phyloP scores from a whole-genome alignment of 2,888 invertebrate species.

The Drosophila suboccidentalis region DNA sequence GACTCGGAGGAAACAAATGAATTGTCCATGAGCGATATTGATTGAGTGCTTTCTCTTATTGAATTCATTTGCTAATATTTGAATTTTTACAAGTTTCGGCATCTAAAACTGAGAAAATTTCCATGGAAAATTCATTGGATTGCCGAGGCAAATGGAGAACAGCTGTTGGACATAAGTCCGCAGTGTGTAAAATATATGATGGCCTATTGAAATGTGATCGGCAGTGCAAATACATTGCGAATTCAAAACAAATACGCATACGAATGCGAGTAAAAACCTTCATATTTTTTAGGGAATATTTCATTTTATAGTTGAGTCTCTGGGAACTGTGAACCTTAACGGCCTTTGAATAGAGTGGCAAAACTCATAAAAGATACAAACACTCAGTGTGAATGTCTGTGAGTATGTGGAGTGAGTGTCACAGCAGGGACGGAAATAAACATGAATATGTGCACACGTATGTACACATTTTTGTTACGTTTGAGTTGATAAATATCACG shows the following conservation, averaged over 20 bases:
- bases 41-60: constrained; percentile 2
- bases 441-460: constrained; percentile 22
- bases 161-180: constrained; percentile 29
- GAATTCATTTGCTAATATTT: constrained; percentile 10
- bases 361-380: constrained; percentile 57
- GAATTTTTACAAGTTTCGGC: constrained; percentile 4
- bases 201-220: constrained; percentile 39
- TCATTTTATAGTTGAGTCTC: constrained; percentile 45
- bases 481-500: constrained; percentile 57
- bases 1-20: not conserved
- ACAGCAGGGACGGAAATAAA: constrained; percentile 35
- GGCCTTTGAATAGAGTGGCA: constrained; percentile 58
- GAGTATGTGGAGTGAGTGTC: constrained; percentile 2
- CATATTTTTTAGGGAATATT: constrained; percentile 32
- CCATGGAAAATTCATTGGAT: constrained; percentile 23
- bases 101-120: constrained; percentile 4
- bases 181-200: constrained; percentile 35
- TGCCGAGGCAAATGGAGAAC: constrained; percentile 8
- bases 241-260: constrained; percentile 7
- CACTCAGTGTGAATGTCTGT: constrained; percentile 14
- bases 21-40: not conserved
- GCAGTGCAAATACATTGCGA: constrained; percentile 43
- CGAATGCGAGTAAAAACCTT: constrained; percentile 11
- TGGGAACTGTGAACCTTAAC: constrained; percentile 40
- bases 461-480: constrained; percentile 30